Base-by-base conservation (phyloP, 2,113 vertebrate species). In the Beaufortia kweichowensis region DNA sequence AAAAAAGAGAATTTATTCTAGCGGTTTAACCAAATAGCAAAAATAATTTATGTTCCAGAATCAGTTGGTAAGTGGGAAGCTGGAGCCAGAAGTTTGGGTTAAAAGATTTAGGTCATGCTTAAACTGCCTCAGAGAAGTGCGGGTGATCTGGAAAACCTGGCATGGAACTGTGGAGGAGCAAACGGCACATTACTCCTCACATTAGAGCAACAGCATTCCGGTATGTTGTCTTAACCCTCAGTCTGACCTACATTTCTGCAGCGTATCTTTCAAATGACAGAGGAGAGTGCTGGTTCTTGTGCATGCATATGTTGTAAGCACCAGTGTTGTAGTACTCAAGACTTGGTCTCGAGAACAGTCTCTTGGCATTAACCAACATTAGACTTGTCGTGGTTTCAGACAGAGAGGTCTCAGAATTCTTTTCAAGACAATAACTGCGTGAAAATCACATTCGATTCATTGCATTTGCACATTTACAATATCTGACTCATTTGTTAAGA, bases 31-130 rank as follows among this genome's bases (percentile, higher is more conserved):
- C 63, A 77, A 59, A 85, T 77, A 63, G 66, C 39, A 68, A 73
- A 39, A 75, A 80, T 55, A 57, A 86, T 86, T 85, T 78, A 88
- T 84, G 85, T 87, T 76, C 82, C 85, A 74, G 69, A 89, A 84
- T 88, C 83, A 85, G 81, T 86, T 86, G 86, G 81, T 83, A 46
- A 64, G 59, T 62, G 24, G 64, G 53, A 74, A 62, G 55, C 68
- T 63, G 55, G 74, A 69, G 63, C 55, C 67, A 87, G 88, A 88
- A 90, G 89, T 92, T 90, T 90, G 84, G 89, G 90, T 92, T 92
- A 90, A 90, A 90, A 83, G 91, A 92, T 93, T 92, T 92, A 88
- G 91, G 91, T 92, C 91, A 91, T 75, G 86, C 86, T 90, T 88
- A 86, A 90, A 90, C 86, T 87, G 86, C 86, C 87, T 89, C 87